Evolutionary conservation across 2,797 vertebrate genomes (phyloP).

Genomic region (Syngnathus rostellatus): DNA sequence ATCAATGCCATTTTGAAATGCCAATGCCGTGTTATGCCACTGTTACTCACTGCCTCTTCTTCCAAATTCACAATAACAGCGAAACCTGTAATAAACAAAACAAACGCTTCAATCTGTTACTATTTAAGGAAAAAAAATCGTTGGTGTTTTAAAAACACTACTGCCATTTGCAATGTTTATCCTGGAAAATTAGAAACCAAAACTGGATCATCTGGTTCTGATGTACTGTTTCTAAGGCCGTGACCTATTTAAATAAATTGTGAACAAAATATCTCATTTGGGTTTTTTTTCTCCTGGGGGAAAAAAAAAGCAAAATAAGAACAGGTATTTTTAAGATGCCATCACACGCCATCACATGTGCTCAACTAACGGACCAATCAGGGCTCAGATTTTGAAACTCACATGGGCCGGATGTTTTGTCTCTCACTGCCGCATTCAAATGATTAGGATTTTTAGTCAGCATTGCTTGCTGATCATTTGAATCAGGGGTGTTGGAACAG

Average conservation of each 20-base stretch:
- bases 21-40: background rate
- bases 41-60: background rate
- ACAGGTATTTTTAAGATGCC: too few species aligned
- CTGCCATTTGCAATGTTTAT: background rate
- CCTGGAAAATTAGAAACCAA: background rate
- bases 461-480: too few species aligned
- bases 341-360: too few species aligned
- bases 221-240: slow-evolving; percentile 33
- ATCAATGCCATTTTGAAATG: too few species aligned
- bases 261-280: slow-evolving; percentile 11
- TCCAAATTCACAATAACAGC: background rate
- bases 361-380: too few species aligned
- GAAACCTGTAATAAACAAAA: background rate
- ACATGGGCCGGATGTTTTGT: too few species aligned
- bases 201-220: background rate
- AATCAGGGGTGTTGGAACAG: too few species aligned
- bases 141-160: background rate
- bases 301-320: background rate
- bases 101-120: slow-evolving; percentile 5
- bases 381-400: too few species aligned
- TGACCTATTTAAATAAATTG: slow-evolving; percentile 55
- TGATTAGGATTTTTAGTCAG: too few species aligned
- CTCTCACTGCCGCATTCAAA: too few species aligned
- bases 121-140: background rate
- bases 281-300: background rate